phyloP scores from a whole-genome alignment of 2,113 vertebrate genomes.

The Equus quagga region DNA sequence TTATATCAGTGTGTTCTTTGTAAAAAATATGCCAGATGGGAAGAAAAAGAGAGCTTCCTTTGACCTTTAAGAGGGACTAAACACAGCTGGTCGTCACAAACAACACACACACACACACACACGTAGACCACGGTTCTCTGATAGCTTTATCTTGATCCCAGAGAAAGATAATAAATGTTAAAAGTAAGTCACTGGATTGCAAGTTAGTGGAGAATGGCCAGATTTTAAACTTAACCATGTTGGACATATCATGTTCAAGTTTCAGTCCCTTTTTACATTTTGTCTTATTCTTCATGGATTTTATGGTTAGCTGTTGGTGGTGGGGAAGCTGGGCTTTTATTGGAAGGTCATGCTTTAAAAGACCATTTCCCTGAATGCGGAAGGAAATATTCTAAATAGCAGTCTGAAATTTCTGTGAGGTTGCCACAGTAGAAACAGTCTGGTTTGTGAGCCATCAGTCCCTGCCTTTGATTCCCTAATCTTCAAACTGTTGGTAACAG shows the following conservation, averaged over 20 bases:
- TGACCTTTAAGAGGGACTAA: constrained; percentile 67
- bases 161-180: constrained; percentile 55
- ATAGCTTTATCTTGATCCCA: constrained; percentile 36
- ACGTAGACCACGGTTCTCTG: neutral
- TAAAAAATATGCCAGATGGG: constrained; percentile 65
- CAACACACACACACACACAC: neutral
- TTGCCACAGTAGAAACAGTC: constrained; percentile 44
- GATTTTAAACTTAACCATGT: constrained; percentile 32
- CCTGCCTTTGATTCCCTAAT: neutral
- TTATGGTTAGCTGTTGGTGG: neutral
- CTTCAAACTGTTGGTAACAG: neutral
- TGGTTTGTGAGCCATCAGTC: neutral
- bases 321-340: neutral
- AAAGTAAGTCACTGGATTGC: constrained; percentile 43
- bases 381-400: constrained; percentile 64
- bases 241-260: constrained; percentile 36
- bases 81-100: constrained; percentile 67
- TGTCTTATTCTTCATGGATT: neutral
- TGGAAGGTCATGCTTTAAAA: constrained; percentile 49
- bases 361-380: constrained; percentile 53
- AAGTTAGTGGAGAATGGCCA: neutral
- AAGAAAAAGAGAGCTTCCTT: neutral
- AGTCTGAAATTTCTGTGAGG: constrained; percentile 59
- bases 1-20: constrained; percentile 73
- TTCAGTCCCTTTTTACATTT: constrained; percentile 41